Conservation (phyloP, 2,113 vertebrate genomes). For the Rutilus rutilus region DNA sequence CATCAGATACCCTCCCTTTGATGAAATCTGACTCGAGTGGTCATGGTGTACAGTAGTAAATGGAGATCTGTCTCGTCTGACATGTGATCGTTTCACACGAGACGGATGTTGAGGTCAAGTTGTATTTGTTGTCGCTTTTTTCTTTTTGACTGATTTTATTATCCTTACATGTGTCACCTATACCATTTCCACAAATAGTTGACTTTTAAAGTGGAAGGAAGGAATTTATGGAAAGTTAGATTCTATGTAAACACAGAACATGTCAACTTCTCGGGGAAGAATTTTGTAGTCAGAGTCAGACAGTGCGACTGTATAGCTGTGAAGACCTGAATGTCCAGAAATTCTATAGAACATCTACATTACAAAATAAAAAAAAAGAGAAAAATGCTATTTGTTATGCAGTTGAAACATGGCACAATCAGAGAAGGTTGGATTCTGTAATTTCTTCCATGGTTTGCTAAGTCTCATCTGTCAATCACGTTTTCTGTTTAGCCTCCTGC, state of each 20-base stretch:
- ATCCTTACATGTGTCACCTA: not conserved
- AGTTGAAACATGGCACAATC: slow-evolving; percentile 1
- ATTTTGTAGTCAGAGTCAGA: not conserved
- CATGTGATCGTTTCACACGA: not conserved
- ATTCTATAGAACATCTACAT: not conserved
- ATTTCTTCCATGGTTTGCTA: slow-evolving; percentile 32
- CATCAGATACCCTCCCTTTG: not conserved
- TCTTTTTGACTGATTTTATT: not conserved
- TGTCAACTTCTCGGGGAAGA: not conserved
- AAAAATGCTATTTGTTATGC: not conserved
- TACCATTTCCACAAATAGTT: not conserved
- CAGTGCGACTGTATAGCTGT: not conserved
- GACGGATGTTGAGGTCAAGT: not conserved
- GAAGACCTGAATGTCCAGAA: not conserved
- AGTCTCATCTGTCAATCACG: slow-evolving; percentile 29
- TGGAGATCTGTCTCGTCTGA: not conserved
- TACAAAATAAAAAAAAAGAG: not conserved
- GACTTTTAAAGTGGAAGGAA: not conserved
- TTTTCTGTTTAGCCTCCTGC: slow-evolving; percentile 41
- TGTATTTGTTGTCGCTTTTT: not conserved
- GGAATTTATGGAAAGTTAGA: slow-evolving; percentile 6
- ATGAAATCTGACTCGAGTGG: not conserved
- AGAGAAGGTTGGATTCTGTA: slow-evolving; percentile 28
- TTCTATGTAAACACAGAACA: not conserved
- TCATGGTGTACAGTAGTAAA: not conserved